Conservation (phyloP, 2,113 vertebrate species). For the Mormyrus lacerda region DNA sequence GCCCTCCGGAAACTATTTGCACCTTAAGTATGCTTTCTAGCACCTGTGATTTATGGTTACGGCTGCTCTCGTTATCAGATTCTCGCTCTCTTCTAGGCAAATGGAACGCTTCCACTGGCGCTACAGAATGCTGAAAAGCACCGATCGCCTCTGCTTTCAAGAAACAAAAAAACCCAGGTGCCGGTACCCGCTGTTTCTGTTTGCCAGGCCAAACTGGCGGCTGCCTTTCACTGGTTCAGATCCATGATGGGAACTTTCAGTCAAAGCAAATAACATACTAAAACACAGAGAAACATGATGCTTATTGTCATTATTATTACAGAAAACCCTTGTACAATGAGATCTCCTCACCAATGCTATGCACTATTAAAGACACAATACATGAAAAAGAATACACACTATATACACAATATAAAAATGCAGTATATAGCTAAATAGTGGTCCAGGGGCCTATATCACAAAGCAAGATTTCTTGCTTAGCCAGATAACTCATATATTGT, state of each 20-base stretch:
- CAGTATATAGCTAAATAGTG: too few relatives aligned
- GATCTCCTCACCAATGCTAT: not conserved
- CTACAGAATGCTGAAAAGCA: not conserved
- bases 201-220: not conserved
- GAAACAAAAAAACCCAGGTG: not conserved
- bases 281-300: not conserved
- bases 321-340: not conserved
- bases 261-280: not conserved
- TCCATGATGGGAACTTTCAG: not conserved
- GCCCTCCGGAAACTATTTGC: not conserved
- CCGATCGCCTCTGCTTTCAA: not conserved
- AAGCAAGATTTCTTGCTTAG: too few relatives aligned
- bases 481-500: not conserved
- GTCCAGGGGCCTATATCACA: too few relatives aligned
- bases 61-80: not conserved
- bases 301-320: not conserved
- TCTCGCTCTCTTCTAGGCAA: not conserved
- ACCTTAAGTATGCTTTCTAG: not conserved
- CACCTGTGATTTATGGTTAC: not conserved
- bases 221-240: not conserved
- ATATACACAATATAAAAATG: not conserved
- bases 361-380: too few relatives aligned
- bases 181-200: not conserved
- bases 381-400: not conserved
- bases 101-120: too few relatives aligned